These are phyloP conservation scores for Cottoperca gobio DNA, from an alignment of 2,797 vertebrate genomes.

Conservation along the genomic window DNA sequence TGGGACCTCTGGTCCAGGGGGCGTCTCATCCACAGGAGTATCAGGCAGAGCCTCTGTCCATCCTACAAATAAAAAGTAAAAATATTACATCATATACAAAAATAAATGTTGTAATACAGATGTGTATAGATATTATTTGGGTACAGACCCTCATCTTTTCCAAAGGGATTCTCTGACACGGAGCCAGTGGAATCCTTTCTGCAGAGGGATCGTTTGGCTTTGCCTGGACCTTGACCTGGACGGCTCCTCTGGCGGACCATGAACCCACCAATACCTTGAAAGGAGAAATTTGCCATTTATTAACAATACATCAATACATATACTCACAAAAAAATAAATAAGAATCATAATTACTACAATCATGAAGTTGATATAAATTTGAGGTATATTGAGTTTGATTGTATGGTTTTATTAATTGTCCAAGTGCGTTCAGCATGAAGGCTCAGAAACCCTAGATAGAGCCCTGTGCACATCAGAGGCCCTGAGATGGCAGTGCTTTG, in stretches of 20 bases:
- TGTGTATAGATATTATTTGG: background rate
- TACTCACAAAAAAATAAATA: background rate
- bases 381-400: background rate
- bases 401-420: slow-evolving; percentile 23
- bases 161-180: slow-evolving; percentile 89
- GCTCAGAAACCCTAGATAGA: slow-evolving; percentile 47
- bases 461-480: slow-evolving; percentile 51
- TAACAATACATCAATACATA: slow-evolving; percentile 7
- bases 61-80: slow-evolving; percentile 72
- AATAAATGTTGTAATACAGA: background rate
- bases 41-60: slow-evolving; percentile 92
- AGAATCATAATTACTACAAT: no score
- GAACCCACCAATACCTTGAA: slow-evolving; percentile 96
- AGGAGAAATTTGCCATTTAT: slow-evolving; percentile 16
- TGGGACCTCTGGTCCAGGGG: slow-evolving; percentile 88
- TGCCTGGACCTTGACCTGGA: slow-evolving; percentile 93
- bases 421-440: slow-evolving; percentile 24
- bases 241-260: slow-evolving; percentile 99
- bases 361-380: background rate
- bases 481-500: slow-evolving; percentile 72
- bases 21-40: slow-evolving; percentile 88
- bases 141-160: slow-evolving; percentile 92
- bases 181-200: slow-evolving; percentile 97
- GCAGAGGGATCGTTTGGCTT: slow-evolving; percentile 91
- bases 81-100: background rate